Evolutionary conservation across 2,113 vertebrate species (phyloP), one percentile per base, ranked within the genome.

Genomic region (Chaetodon trifascialis): DNA sequence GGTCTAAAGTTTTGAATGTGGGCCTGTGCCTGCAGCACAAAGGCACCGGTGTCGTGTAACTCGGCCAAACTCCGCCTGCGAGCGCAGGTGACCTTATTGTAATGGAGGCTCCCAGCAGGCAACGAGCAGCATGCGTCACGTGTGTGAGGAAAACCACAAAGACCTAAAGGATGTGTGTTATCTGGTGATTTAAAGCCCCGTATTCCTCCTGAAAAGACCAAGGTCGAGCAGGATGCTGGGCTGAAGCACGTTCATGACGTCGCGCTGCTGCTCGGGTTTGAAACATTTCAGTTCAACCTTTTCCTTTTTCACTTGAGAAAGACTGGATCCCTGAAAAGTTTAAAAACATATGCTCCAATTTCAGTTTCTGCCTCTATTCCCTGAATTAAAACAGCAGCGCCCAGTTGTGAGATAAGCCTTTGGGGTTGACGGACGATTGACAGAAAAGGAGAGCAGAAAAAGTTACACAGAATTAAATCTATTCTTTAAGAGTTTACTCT

Each of bases 41-140:
- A 91, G 72, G 79, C 58, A 49, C 49, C 1, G 88, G 92, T 88
- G 86, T 92, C 86, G 2, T 86, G 89, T 93, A 88, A 74, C 93
- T 65, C 21, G 30, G 71, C 76, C 85, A 66, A 91, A 85, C 90
- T 80, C 58, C 68, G 21, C 76, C 90, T 73, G 84, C 38, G 10
- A 86, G 83, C 67, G 36, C 91, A 90, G 91, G 89, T 90, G 91
- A 92, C 81, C 81, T 84, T 85, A 84, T 89, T 91, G 89, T 89
- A 44, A 75, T 54, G 42, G 77, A 54, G 64, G 72, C 79, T 87
- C 74, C 78, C 62, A 52, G 84, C 60, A 51, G 83, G 84, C 67
- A 79, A 72, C 34, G 19, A 73, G 84, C 65, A 34, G 79, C 4
- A 11, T 14, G 46, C 12, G 73, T 86, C 83, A 88, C 51, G 5